Evolutionary conservation across 2,888 invertebrate species (phyloP).

Genomic region (Polymixis flavicincta): DNA sequence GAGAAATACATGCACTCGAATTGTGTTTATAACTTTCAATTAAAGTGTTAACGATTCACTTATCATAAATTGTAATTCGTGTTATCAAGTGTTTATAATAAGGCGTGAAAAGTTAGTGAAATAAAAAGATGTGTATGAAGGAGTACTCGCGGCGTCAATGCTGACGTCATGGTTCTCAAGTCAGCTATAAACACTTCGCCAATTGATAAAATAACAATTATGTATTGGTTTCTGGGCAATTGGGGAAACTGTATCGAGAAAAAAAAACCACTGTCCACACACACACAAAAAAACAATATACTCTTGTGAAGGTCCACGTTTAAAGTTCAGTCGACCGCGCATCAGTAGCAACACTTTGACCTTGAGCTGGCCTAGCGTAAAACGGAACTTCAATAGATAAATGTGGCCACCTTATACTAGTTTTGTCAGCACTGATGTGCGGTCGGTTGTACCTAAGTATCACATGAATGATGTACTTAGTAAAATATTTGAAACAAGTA

Average conservation of each 20-base stretch:
- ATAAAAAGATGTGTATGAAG: constrained; percentile 28
- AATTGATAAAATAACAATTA: constrained; percentile 1
- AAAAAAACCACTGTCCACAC: not conserved
- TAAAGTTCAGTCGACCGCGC: not conserved
- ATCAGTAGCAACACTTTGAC: no score
- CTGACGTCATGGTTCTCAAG: constrained; percentile 34
- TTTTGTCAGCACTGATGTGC: no score
- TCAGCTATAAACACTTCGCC: not conserved
- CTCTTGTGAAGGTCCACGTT: not conserved
- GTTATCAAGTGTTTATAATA: constrained; percentile 57
- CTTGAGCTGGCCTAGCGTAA: not conserved
- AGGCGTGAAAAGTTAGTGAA: constrained; percentile 47
- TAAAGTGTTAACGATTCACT: constrained; percentile 61
- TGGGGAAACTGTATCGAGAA: not conserved
- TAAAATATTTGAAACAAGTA: not conserved
- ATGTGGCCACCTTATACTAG: not conserved
- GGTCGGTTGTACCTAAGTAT: not conserved
- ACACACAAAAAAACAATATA: not conserved
- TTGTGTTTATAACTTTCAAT: constrained; percentile 63
- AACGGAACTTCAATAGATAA: not conserved
- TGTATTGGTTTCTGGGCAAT: not conserved
- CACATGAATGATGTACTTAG: not conserved
- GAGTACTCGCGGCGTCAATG: constrained; percentile 5
- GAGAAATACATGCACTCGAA: constrained; percentile 78
- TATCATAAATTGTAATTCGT: constrained; percentile 57